Percentiles rank a stretch among this genome's conserved stretches.
Evolutionary conservation across 2,888 invertebrate genomes (phyloP).

Genomic region (Heliconius sara): DNA sequence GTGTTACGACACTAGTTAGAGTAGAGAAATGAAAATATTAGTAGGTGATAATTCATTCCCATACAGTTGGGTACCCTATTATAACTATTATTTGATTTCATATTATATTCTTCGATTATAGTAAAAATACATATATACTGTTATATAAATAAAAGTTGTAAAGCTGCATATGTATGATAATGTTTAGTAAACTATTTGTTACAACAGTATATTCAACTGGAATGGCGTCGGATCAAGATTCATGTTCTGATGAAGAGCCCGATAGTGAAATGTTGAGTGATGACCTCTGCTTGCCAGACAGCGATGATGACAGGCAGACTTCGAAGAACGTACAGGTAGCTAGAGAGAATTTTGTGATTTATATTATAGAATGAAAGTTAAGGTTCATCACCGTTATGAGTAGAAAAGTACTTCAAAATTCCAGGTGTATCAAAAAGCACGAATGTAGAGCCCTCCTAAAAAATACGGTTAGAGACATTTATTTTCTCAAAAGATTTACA

Average conservation of each 20-base stretch:
- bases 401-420: background rate
- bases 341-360: background rate
- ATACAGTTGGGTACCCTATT: no score
- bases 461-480: no score
- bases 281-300: slow-evolving; percentile 90
- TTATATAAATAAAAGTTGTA: background rate
- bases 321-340: slow-evolving; percentile 65
- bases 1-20: no score
- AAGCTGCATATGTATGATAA: background rate
- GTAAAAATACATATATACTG: no score
- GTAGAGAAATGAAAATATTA: no score
- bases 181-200: background rate
- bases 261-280: slow-evolving; percentile 86
- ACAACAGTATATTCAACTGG: slow-evolving; percentile 56
- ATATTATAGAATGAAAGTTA: background rate
- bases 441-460: no score
- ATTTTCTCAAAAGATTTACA: no score
- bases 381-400: background rate
- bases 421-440: no score
- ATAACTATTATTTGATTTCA: no score
- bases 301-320: slow-evolving; percentile 87
- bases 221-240: slow-evolving; percentile 80
- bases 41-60: no score
- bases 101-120: no score
- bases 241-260: slow-evolving; percentile 79